Evolutionary conservation across 2,888 invertebrate genomes (phyloP), one percentile per base, ranked within the genome.

Genomic region (Fragum fragum): DNA sequence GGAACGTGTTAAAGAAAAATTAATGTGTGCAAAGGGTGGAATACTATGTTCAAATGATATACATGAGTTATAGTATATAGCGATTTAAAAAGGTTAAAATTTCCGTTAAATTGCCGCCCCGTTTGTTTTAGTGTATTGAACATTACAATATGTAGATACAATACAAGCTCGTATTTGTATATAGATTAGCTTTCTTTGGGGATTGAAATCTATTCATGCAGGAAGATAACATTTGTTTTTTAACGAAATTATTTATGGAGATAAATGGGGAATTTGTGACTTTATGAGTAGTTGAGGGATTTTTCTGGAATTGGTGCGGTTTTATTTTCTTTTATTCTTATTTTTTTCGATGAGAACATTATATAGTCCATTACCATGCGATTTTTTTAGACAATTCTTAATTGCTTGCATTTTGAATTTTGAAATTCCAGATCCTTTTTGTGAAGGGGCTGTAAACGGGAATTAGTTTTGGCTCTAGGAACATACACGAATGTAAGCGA

Each of bases 181-280:
- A 61, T 61, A 61, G n/a, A 61, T 61, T 61, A 61, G 32, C 61
- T 61, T 61, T 61, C 61, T 32, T n/a, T 57, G 32, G 61, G 61
- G 32, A 61, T 61, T 61, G 32, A 29, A n/a, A 32, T 11, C 14
- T 32, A 61, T 18, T 32, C 29, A 61, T 28, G 28, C 61, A n/a
- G n/a, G 1, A n/a, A 14, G 61, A 61, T 57, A 57, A 26, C n/a
- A 61, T n/a, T 32, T 61, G 32, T 61, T 61, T 32, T n/a, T 32
- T 61, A 61, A 61, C 61, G 28, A 32, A 61, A 61, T 61, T 7
- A 61, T 61, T 61, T 32, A 61, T 61, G 5, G 47, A 47, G 47
- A 9, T 47, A 47, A 47, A 18, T 47, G 18, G 14, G 47, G 47
- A 47, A 9, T 47, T 14, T 47, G 14, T 47, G 47, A 16, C 47